Percentiles rank a stretch among this genome's conserved stretches.
Evolutionary conservation across 2,113 vertebrate genomes (phyloP).

Genomic region (Pongo pygmaeus): DNA sequence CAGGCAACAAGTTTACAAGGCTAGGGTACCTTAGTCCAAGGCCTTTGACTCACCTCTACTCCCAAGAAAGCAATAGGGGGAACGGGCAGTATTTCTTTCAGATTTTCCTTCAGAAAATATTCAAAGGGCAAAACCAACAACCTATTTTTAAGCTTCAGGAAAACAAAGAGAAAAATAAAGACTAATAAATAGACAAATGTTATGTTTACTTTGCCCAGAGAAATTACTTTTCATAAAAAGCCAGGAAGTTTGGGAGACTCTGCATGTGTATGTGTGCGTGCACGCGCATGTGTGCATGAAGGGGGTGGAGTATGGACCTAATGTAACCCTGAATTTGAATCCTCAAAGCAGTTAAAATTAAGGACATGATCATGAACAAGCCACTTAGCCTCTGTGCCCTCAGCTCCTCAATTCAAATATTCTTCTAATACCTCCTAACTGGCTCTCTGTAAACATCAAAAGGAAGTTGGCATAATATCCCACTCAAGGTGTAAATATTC

Average conservation of each 20-base stretch:
- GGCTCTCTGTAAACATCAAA: background rate
- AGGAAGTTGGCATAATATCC: background rate
- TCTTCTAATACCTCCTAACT: background rate
- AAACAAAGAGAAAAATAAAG: background rate
- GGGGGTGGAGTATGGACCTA: background rate
- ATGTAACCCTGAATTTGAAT: background rate
- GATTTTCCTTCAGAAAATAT: conserved; percentile 23
- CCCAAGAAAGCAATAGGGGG: background rate
- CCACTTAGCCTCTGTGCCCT: background rate
- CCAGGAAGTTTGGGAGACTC: background rate
- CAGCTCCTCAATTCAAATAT: background rate
- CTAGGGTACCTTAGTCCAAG: background rate
- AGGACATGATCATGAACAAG: background rate
- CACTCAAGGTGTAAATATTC: background rate
- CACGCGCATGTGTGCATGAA: background rate
- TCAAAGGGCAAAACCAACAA: background rate
- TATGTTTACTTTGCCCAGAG: background rate
- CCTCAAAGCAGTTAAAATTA: background rate
- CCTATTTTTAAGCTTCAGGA: background rate
- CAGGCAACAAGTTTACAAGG: background rate
- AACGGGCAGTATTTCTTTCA: background rate
- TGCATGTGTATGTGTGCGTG: background rate
- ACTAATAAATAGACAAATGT: background rate
- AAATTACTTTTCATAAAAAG: background rate
- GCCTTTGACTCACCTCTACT: background rate